Conservation (phyloP, 2,797 vertebrate genomes). For the Clangula hyemalis region DNA sequence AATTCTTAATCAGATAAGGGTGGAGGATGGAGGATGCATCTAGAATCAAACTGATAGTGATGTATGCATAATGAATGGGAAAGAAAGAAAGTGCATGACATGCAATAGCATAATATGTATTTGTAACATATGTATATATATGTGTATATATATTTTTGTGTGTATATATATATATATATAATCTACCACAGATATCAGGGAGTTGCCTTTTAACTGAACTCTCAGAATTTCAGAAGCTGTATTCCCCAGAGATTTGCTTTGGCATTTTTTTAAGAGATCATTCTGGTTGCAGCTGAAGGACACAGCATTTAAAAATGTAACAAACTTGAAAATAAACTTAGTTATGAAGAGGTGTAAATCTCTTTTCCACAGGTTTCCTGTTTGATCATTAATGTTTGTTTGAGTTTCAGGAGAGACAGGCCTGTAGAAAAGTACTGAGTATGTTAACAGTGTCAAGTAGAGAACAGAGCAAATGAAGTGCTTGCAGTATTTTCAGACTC, state of each 20-base stretch:
- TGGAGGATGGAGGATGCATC: not conserved
- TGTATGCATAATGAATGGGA: not conserved
- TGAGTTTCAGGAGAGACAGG: slow-evolving; percentile 47
- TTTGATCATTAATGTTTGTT: slow-evolving; percentile 67
- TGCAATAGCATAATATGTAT: not conserved
- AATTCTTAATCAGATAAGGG: not conserved
- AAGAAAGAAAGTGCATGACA: not conserved
- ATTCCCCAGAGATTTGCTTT: slow-evolving; percentile 15
- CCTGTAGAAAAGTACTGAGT: not conserved
- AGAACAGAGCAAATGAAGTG: not conserved
- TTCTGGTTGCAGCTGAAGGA: slow-evolving; percentile 24
- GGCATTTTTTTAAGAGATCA: slow-evolving; percentile 27
- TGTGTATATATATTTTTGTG: too few relatives aligned
- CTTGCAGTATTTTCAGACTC: slow-evolving; percentile 13
- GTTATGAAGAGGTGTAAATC: slow-evolving; percentile 51
- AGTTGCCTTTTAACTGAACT: slow-evolving; percentile 32
- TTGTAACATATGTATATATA: too few relatives aligned
- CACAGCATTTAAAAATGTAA: slow-evolving; percentile 48
- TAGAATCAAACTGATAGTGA: not conserved
- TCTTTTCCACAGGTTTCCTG: slow-evolving; percentile 36
- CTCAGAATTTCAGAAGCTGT: slow-evolving; percentile 55
- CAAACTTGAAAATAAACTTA: slow-evolving; percentile 60
- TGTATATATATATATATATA: not conserved
- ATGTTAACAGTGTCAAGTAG: slow-evolving; percentile 28
- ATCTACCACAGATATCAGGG: slow-evolving; percentile 8